Evolutionary conservation across 2,888 invertebrate species (phyloP).

Genomic region (Pammene aurita): DNA sequence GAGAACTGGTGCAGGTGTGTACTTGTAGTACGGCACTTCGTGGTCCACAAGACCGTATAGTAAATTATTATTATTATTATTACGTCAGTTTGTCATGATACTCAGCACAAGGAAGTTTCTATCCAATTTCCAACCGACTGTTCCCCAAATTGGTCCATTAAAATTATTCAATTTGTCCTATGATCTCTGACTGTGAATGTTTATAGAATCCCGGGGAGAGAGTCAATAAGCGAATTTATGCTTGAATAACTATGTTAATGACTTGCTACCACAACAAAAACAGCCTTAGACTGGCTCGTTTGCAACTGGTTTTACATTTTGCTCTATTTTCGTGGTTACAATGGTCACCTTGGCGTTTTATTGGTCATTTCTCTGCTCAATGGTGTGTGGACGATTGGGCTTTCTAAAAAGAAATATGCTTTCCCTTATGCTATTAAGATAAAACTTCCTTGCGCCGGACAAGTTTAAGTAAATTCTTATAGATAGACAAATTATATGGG

Average conservation of each 20-base stretch:
- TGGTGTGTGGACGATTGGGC: too few species aligned
- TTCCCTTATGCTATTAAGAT: too few species aligned
- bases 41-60: too few species aligned
- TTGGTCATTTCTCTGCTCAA: too few species aligned
- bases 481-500: too few species aligned
- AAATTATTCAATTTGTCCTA: conserved; percentile 38
- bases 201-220: conserved; percentile 49
- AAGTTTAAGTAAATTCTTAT: conserved; percentile 52
- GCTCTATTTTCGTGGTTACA: too few species aligned
- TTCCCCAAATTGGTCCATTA: conserved; percentile 26
- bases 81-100: background rate
- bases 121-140: conserved; percentile 5
- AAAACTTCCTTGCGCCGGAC: too few species aligned
- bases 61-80: too few species aligned
- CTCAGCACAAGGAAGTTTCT: background rate
- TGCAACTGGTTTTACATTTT: background rate
- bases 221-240: conserved; percentile 73
- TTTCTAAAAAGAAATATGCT: too few species aligned
- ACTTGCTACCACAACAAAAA: conserved; percentile 63
- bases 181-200: conserved; percentile 34
- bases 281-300: conserved; percentile 41
- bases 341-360: too few species aligned
- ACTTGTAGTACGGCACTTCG: too few species aligned
- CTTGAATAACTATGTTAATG: conserved; percentile 75
- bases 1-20: too few species aligned